Evolutionary conservation across 2,113 vertebrate species (phyloP), one percentile per base, ranked within the genome.

Genomic region (Chloroceryle aenea): DNA sequence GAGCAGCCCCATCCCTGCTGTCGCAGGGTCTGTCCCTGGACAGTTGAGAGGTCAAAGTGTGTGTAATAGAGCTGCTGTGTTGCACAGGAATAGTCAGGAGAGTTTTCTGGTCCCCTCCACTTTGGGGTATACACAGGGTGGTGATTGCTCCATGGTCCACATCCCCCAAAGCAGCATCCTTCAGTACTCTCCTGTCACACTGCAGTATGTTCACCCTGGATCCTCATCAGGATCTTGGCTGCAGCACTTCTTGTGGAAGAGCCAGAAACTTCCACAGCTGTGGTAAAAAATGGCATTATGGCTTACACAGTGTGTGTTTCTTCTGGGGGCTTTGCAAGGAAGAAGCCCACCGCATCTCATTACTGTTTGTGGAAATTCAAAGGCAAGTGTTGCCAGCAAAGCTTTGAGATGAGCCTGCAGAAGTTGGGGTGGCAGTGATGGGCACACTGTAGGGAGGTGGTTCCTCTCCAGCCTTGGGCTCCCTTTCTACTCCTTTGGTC

Each of bases 231-330:
- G 15, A 15, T 72, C 30, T 56, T 68, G 50, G 9, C 47, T 84
- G 17, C 29, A 63, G 32, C 85, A 68, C 34, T 55, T 63, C 29
- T 18, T 71, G 19, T 18, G n/a, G 29, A 63, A 71, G 56, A 86
- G 62, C 22, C 52, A 79, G n/a, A 48, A 76, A 16, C 19, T 83
- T 79, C 45, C 52, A 78, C 32, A 62, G 0, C 11, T 1, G 0
- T 7, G 40, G 23, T 5, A 2, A 52, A 73, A 71, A 72, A 29
- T 2, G 3, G 68, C 20, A 22, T 13, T 10, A 38, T 18, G 43
- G 7, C 27, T 69, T 5, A 1, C 12, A 6, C 1, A 3, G 25
- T 73, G 2, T 1, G 1, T 17, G 20, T 67, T 16, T 47, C 30
- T 14, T 48, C 26, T 3, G 5, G n/a, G 48, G 30, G 29, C 29